These are phyloP conservation scores for Coregonus ussuriensis DNA, from an alignment of 2,797 vertebrate species.

Conservation along the genomic window DNA sequence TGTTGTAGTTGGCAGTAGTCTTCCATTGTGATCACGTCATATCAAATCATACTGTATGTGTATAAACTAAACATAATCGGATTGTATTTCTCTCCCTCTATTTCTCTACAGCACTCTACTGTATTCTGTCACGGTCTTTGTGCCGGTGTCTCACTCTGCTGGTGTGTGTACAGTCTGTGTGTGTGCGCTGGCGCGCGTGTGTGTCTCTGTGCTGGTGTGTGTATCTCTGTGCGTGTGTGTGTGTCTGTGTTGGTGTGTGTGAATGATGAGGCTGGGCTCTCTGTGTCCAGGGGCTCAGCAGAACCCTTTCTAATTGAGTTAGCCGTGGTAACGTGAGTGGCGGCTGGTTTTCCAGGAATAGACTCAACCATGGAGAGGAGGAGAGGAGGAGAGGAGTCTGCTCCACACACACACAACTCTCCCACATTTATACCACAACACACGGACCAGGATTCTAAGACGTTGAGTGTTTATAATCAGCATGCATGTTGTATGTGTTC, in stretches of 20 bases:
- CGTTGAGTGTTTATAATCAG: too few relatives aligned
- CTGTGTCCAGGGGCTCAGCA: conserved; percentile 30
- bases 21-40: neutral
- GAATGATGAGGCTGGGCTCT: conserved; percentile 12
- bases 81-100: neutral
- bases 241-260: neutral
- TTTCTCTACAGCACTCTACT: neutral
- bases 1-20: neutral
- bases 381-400: conserved; percentile 26
- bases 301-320: conserved; percentile 63
- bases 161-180: neutral
- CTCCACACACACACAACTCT: conserved; percentile 4
- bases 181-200: too few relatives aligned
- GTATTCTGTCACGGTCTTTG: neutral
- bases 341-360: conserved; percentile 70
- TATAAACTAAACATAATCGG: neutral
- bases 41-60: neutral
- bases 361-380: conserved; percentile 39
- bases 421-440: conserved; percentile 13
- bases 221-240: neutral
- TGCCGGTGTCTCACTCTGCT: neutral
- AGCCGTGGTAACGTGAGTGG: conserved; percentile 60
- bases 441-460: conserved; percentile 18
- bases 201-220: neutral
- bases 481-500: too few relatives aligned